These are phyloP conservation scores for Orchestia grillus DNA, from an alignment of 1,140 invertebrate species.

Conservation along the genomic window DNA sequence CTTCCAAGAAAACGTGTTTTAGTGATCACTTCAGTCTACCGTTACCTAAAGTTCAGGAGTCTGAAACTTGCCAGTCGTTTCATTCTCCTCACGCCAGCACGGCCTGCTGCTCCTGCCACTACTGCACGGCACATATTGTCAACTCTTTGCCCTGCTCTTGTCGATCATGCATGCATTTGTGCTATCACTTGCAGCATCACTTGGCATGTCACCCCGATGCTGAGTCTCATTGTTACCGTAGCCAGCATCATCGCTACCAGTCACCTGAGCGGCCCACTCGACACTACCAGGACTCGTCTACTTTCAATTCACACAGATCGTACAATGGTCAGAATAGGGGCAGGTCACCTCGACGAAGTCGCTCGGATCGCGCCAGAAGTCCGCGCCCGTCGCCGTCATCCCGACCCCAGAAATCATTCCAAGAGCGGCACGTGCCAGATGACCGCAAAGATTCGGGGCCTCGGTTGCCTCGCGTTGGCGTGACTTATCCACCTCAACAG, in stretches of 20 bases:
- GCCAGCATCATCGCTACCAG: background rate
- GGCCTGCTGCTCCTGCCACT: conserved; percentile 17
- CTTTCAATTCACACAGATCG: conserved; percentile 41
- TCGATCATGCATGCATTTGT: conserved; percentile 40
- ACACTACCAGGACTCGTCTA: conserved; percentile 47
- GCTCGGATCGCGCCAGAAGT: background rate
- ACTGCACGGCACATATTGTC: conserved; percentile 6
- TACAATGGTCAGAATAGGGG: background rate
- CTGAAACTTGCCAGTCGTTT: conserved; percentile 32
- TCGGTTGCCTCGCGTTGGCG: conserved; percentile 27
- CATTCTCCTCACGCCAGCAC: background rate
- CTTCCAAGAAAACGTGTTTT: background rate
- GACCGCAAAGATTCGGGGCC: conserved; percentile 16
- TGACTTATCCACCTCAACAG: conserved; percentile 31
- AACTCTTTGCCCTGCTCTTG: background rate
- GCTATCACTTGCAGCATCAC: conserved; percentile 19
- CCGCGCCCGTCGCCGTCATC: background rate
- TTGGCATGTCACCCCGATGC: background rate
- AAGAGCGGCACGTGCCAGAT: background rate
- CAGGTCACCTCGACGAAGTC: background rate
- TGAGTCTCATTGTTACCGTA: background rate
- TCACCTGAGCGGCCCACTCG: background rate
- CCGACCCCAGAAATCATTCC: background rate
- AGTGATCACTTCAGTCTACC: background rate
- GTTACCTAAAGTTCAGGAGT: conserved; percentile 39